Conservation (phyloP, 1,140 invertebrate species). For the Episyrphus balteatus region DNA sequence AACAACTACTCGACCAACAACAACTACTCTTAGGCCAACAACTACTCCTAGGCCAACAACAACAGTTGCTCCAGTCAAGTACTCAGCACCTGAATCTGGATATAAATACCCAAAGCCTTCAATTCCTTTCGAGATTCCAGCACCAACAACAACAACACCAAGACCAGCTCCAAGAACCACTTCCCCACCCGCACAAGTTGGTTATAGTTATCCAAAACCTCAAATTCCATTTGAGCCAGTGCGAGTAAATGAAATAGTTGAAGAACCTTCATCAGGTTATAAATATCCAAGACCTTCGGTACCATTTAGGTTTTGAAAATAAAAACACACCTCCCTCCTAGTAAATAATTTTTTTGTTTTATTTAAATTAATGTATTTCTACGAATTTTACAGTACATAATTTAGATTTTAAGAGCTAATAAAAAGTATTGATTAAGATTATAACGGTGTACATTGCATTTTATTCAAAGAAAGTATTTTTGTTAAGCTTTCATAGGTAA, state of each 20-base stretch:
- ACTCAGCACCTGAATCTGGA: conserved; percentile 4
- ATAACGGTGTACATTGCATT: too few relatives aligned
- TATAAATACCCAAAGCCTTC: conserved; percentile 22
- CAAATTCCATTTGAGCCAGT: conserved; percentile 14
- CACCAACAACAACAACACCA: not conserved
- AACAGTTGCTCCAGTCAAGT: too few relatives aligned
- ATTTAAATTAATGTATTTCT: too few relatives aligned
- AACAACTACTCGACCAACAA: not conserved
- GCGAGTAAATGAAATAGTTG: conserved; percentile 1
- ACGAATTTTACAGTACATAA: too few relatives aligned
- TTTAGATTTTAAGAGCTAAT: too few relatives aligned
- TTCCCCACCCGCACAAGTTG: conserved; percentile 4
- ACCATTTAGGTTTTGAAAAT: conserved; percentile 1
- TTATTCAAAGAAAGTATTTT: too few relatives aligned
- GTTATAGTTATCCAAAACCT: conserved; percentile 21
- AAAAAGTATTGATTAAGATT: too few relatives aligned
- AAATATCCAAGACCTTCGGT: conserved; percentile 2
- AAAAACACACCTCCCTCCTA: too few relatives aligned
- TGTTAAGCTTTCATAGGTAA: too few relatives aligned
- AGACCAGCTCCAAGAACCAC: conserved; percentile 3
- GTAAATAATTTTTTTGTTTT: too few relatives aligned
- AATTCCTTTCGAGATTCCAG: conserved; percentile 9
- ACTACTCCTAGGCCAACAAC: conserved; percentile 4
- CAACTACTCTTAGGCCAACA: not conserved
- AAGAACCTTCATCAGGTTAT: not conserved